A percentile compares a stretch with the other conserved stretches of the same genome.
Evolutionary conservation across 2,888 invertebrate genomes (phyloP).

Genomic region (Eustalomyia histrio): DNA sequence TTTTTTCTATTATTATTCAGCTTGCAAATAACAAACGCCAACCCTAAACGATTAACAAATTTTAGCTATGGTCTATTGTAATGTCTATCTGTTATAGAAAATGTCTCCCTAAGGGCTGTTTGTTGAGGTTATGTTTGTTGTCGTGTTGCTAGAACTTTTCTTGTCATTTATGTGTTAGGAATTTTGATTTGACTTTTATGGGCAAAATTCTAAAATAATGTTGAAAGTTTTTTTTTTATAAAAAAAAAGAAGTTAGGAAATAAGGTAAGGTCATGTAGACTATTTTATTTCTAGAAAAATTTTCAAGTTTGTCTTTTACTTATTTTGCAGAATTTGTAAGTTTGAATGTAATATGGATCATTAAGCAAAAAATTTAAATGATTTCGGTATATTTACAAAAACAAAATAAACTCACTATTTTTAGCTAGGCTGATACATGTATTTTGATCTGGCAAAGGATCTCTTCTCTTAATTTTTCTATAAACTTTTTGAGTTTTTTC

Average conservation of each 20-base stretch:
- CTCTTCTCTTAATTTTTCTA: too few species aligned
- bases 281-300: too few species aligned
- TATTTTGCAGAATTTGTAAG: too few species aligned
- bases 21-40: background rate
- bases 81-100: constrained; percentile 12
- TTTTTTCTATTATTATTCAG: background rate
- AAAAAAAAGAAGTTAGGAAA: background rate
- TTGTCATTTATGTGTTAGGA: constrained; percentile 54
- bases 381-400: too few species aligned
- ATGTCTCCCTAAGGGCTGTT: constrained; percentile 32
- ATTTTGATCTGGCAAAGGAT: too few species aligned
- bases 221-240: constrained; percentile 9
- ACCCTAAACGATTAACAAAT: constrained; percentile 41
- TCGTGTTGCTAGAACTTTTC: constrained; percentile 23
- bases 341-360: too few species aligned
- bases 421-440: too few species aligned
- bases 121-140: constrained; percentile 31
- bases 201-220: constrained; percentile 24
- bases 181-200: constrained; percentile 56
- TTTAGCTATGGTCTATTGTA: constrained; percentile 23
- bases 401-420: too few species aligned
- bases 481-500: too few species aligned
- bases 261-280: background rate
- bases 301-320: too few species aligned
- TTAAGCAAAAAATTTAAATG: too few species aligned